phyloP scores from a whole-genome alignment of 2,888 invertebrate genomes.

The Apotomis capreana region DNA sequence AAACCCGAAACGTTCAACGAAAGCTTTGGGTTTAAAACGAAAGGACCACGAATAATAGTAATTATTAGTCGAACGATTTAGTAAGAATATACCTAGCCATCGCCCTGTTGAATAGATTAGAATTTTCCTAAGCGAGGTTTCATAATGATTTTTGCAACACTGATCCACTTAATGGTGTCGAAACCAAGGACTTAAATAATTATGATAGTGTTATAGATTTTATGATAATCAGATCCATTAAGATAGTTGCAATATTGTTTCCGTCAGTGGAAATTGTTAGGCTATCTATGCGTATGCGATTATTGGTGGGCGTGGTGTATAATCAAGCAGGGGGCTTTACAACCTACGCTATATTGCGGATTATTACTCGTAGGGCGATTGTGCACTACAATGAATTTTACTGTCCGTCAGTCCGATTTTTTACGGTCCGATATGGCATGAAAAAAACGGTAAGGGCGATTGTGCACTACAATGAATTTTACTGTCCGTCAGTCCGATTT shows the following conservation, averaged over 20 bases:
- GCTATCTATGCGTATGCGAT: background rate
- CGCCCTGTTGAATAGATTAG: constrained; percentile 28
- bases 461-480: too few relatives aligned
- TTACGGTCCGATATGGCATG: too few relatives aligned
- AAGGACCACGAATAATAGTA: background rate
- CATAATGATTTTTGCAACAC: constrained; percentile 34
- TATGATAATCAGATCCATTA: constrained; percentile 35
- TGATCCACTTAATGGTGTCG: constrained; percentile 32
- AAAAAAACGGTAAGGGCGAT: too few relatives aligned
- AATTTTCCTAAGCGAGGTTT: constrained; percentile 33
- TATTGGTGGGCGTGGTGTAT: too few relatives aligned
- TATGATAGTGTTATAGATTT: constrained; percentile 34
- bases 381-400: too few relatives aligned
- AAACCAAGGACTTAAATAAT: constrained; percentile 36
- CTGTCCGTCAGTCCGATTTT: too few relatives aligned
- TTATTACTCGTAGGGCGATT: too few relatives aligned
- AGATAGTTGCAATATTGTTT: constrained; percentile 20
- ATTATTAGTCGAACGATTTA: constrained; percentile 3
- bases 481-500: too few relatives aligned
- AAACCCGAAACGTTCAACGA: too few relatives aligned
- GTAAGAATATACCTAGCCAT: background rate
- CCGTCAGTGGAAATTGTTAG: constrained; percentile 1
- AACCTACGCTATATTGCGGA: too few relatives aligned
- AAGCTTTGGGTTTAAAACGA: too few relatives aligned
- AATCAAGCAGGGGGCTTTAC: too few relatives aligned